A percentile compares a stretch with the other conserved stretches of the same genome.
These are phyloP conservation scores for Bombylius discolor DNA, from an alignment of 2,888 invertebrate genomes.

Conservation along the genomic window DNA sequence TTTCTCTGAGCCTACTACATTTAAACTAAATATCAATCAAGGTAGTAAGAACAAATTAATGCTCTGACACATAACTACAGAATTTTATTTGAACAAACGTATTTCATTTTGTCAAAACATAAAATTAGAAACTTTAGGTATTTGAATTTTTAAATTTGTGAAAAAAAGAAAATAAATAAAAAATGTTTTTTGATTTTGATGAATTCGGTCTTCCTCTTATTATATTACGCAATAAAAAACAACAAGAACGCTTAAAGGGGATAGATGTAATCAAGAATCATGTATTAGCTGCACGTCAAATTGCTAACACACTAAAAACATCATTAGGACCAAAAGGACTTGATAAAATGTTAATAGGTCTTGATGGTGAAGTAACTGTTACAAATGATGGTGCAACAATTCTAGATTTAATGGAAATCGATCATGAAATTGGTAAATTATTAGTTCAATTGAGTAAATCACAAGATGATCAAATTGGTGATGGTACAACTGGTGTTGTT, in stretches of 20 bases:
- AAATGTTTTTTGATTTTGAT: constrained; percentile 63
- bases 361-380: constrained; percentile 93
- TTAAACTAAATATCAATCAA: too few species aligned
- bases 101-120: too few species aligned
- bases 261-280: constrained; percentile 94
- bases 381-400: constrained; percentile 99
- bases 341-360: constrained; percentile 94
- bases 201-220: constrained; percentile 94
- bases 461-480: constrained; percentile 98
- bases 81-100: too few species aligned
- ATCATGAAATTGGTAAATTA: constrained; percentile 94
- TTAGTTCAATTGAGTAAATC: constrained; percentile 97
- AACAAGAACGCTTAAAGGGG: constrained; percentile 79
- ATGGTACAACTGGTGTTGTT: constrained; percentile 98
- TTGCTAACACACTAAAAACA: constrained; percentile 77
- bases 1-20: too few species aligned
- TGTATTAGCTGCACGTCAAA: constrained; percentile 89
- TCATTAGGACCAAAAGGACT: constrained; percentile 94
- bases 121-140: too few species aligned
- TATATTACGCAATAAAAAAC: constrained; percentile 83
- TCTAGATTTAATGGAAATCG: constrained; percentile 95
- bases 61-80: too few species aligned
- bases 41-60: too few species aligned
- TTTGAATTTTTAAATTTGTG: too few species aligned
- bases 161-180: too few species aligned